Base-by-base conservation (phyloP, 2,113 vertebrate species). In the Trematocara nigrifrons region DNA sequence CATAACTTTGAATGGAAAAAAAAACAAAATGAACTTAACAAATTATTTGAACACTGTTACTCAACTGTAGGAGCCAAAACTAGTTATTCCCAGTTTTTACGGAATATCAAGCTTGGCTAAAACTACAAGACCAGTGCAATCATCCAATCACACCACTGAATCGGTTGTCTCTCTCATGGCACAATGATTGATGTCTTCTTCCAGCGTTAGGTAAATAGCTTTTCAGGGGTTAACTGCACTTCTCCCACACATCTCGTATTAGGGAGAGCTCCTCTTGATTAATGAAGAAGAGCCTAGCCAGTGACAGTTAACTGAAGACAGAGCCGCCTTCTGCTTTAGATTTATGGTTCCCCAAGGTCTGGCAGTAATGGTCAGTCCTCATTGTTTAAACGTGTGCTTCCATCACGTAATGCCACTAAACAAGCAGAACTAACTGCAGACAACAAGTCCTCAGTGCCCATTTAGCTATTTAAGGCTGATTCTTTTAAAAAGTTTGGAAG, bases 201-300 rank as follows among this genome's bases (percentile, higher is more conserved):
- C 33, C n/a, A 10, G 31, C 80, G 45, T 64, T 33, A 33, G 61
- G 29, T 61, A 84, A 57, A 78, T 29, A 79, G 40, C 53, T 31
- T 83, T 83, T 86, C 69, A 45, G 79, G 69, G 80, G 61, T 83
- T 86, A 42, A 79, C 66, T 3, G 33, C 82, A 78, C 85, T n/a
- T 90, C 79, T 83, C 61, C 77, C 40, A n/a, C 88, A 64, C 84
- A 81, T 57, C 82, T 38, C 53, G 29, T 85, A 56, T 86, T 83
- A 78, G 77, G 38, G 84, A 66, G 79, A 82, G 83, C 57, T 88
- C n/a, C 57, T 87, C 84, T 84, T 94, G 94, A 95, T 95, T 92
- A 95, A 96, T 95, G 90, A 88, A 92, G 89, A 94, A 76, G 87
- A 91, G 86, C 88, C 69, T 87, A 91, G 89, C 87, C 84, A 81